A percentile compares a stretch with the other conserved stretches of the same genome.
Conservation (phyloP, 2,797 vertebrate species). For the Myripristis murdjan region DNA sequence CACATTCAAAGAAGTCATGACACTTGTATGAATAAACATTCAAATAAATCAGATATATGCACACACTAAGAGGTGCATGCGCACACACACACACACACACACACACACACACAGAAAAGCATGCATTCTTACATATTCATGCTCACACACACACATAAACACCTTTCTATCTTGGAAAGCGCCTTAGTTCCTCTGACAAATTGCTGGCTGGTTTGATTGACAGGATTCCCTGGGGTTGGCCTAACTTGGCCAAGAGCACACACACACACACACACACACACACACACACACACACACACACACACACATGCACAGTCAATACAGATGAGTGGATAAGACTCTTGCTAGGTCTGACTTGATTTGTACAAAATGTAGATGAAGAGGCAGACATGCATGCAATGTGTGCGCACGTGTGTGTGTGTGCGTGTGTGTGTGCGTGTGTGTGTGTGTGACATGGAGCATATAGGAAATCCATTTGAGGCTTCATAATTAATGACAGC, state of each 20-base stretch:
- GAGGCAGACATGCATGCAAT: background rate
- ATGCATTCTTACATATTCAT: background rate
- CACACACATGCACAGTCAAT: slow-evolving; percentile 8
- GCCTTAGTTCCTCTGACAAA: slow-evolving; percentile 68
- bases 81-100: background rate
- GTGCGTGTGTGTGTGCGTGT: slow-evolving; percentile 33
- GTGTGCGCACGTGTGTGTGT: background rate
- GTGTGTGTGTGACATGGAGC: slow-evolving; percentile 10
- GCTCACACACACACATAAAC: slow-evolving; percentile 6
- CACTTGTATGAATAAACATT: too few species aligned
- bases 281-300: slow-evolving; percentile 10
- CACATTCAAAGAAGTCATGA: slow-evolving; percentile 6
- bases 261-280: background rate
- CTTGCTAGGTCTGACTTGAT: slow-evolving; percentile 50
- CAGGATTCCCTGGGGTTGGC: slow-evolving; percentile 60
- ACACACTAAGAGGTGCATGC: background rate
- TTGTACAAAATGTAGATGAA: slow-evolving; percentile 41
- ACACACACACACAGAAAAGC: too few species aligned
- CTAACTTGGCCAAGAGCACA: slow-evolving; percentile 35
- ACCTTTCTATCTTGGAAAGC: slow-evolving; percentile 50
- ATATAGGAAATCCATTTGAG: slow-evolving; percentile 55
- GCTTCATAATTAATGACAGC: slow-evolving; percentile 55
- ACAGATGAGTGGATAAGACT: slow-evolving; percentile 15
- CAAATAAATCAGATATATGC: too few species aligned
- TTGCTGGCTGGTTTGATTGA: slow-evolving; percentile 65